Conservation (phyloP, 2,888 invertebrate species). For the Meloe dianella region DNA sequence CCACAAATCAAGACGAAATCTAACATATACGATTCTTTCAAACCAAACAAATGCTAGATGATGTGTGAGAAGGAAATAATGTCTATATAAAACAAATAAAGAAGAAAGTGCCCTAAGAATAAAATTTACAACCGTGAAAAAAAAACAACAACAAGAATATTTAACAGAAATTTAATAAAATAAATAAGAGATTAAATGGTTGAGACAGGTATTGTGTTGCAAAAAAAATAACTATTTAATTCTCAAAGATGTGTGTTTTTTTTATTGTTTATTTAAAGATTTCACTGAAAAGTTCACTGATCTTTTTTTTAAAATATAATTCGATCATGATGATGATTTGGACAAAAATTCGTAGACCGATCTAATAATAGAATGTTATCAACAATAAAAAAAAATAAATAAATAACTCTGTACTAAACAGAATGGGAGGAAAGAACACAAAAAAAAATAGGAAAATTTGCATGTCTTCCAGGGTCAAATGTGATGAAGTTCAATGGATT, state of each 20-base stretch:
- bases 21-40: background rate
- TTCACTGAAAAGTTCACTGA: background rate
- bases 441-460: no score
- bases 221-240: background rate
- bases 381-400: no score
- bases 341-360: background rate
- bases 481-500: no score
- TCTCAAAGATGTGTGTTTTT: background rate
- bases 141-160: constrained; percentile 1
- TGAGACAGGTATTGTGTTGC: constrained; percentile 2
- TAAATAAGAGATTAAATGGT: background rate
- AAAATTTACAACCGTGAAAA: background rate
- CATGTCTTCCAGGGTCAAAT: no score
- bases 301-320: background rate
- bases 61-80: no score
- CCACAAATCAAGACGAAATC: background rate
- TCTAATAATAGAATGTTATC: no score
- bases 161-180: background rate
- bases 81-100: background rate
- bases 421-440: no score
- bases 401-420: no score
- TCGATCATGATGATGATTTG: background rate
- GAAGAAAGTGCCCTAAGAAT: background rate
- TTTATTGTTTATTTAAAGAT: constrained; percentile 1
- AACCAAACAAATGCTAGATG: no score